phyloP scores from a whole-genome alignment of 92 coral and sea anemone species.

The Desmophyllum pertusum region DNA sequence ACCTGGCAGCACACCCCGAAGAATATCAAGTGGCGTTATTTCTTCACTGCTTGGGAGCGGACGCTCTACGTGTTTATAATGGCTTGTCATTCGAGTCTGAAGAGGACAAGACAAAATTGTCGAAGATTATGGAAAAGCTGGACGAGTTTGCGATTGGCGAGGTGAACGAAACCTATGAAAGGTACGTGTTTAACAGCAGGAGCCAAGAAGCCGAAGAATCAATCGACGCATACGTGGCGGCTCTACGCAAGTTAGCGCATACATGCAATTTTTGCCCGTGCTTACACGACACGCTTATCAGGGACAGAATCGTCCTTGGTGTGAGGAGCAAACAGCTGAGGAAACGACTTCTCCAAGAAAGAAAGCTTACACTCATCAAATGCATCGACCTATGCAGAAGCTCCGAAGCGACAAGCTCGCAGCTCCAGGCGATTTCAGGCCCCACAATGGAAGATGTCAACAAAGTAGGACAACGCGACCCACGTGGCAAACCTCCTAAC shows the following conservation, averaged over 20 bases:
- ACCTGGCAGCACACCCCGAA: background rate
- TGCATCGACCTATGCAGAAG: too few species aligned
- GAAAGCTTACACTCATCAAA: too few species aligned
- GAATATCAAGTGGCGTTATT: background rate
- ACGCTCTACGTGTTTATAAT: background rate
- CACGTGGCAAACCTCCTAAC: background rate
- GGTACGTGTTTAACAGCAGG: constrained; percentile 61
- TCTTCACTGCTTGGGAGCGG: background rate
- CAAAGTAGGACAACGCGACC: background rate
- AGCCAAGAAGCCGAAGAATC: constrained; percentile 52
- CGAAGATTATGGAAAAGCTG: too few species aligned
- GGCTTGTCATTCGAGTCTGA: too few species aligned
- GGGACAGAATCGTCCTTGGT: background rate
- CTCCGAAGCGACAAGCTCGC: constrained; percentile 2
- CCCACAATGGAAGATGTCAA: constrained; percentile 1
- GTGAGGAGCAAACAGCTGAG: background rate
- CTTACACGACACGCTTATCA: too few species aligned
- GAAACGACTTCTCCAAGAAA: background rate
- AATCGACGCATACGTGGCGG: too few species aligned
- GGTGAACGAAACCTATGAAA: constrained; percentile 62
- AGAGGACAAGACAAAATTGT: too few species aligned
- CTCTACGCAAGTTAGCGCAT: too few species aligned
- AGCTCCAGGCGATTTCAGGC: constrained; percentile 45
- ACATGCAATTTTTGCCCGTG: constrained; percentile 10
- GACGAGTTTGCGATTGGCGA: constrained; percentile 68